Evolutionary conservation across 2,888 invertebrate genomes (phyloP).

Genomic region (Rotaria socialis): DNA sequence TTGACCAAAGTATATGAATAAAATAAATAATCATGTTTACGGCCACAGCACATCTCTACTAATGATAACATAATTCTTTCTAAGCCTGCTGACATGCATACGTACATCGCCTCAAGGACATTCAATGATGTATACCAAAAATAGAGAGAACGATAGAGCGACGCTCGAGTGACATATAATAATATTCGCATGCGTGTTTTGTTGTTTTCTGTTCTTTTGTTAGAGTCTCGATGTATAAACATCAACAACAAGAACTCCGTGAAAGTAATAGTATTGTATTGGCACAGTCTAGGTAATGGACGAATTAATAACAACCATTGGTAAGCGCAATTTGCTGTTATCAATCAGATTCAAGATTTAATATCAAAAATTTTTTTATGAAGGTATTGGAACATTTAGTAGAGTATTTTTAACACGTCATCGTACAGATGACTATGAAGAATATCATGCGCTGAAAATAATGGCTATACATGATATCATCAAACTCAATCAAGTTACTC

Average conservation of each 20-base stretch:
- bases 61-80: background rate
- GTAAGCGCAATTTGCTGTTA: background rate
- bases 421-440: background rate
- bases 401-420: background rate
- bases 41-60: background rate
- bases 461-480: background rate
- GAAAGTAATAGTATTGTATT: background rate
- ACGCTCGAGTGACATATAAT: background rate
- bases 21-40: background rate
- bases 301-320: background rate
- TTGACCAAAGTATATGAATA: background rate
- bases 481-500: background rate
- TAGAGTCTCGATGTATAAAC: background rate
- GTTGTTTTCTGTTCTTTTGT: background rate
- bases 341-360: no score
- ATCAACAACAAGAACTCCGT: background rate
- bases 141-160: background rate
- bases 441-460: background rate
- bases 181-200: background rate
- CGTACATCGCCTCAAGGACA: background rate
- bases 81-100: background rate
- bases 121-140: no score
- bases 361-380: no score
- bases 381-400: constrained; percentile 8
- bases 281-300: background rate